phyloP scores from a whole-genome alignment of 2,888 invertebrate species.

The Lamproptera curius region DNA sequence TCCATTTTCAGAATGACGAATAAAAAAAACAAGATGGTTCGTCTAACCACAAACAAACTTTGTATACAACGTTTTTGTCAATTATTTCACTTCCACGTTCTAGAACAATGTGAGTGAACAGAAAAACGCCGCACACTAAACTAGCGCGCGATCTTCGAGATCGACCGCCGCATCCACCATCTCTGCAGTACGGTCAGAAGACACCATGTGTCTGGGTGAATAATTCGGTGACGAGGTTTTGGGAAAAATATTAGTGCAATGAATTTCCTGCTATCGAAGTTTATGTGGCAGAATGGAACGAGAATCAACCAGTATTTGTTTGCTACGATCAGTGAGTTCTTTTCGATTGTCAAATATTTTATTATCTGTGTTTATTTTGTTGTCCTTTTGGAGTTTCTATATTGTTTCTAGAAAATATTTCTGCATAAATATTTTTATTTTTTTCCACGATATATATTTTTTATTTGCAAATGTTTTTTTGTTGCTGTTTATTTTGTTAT shows the following conservation, averaged over 20 bases:
- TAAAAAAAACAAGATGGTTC: neutral
- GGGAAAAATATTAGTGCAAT: constrained; percentile 36
- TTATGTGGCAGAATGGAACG: constrained; percentile 61
- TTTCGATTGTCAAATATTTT: no score
- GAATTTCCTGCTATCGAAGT: constrained; percentile 60
- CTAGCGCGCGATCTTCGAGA: constrained; percentile 34
- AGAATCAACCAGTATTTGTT: constrained; percentile 67
- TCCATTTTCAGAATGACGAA: no score
- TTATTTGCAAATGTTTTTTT: no score
- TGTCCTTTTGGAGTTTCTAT: no score
- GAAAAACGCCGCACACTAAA: constrained; percentile 27
- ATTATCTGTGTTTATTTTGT: no score
- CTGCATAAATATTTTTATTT: no score
- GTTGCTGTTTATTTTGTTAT: no score
- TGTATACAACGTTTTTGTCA: neutral
- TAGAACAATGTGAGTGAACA: constrained; percentile 15
- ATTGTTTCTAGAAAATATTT: no score
- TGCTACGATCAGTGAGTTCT: constrained; percentile 63
- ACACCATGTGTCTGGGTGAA: constrained; percentile 42
- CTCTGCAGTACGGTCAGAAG: constrained; percentile 39
- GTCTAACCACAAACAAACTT: neutral
- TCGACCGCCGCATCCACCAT: constrained; percentile 29
- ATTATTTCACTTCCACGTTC: constrained; percentile 14
- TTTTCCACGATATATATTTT: no score
- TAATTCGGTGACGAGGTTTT: constrained; percentile 25